Percentiles rank a stretch among this genome's conserved stretches.
These are phyloP conservation scores for Bufo gargarizans DNA, from an alignment of 2,113 vertebrate genomes.

Conservation along the genomic window DNA sequence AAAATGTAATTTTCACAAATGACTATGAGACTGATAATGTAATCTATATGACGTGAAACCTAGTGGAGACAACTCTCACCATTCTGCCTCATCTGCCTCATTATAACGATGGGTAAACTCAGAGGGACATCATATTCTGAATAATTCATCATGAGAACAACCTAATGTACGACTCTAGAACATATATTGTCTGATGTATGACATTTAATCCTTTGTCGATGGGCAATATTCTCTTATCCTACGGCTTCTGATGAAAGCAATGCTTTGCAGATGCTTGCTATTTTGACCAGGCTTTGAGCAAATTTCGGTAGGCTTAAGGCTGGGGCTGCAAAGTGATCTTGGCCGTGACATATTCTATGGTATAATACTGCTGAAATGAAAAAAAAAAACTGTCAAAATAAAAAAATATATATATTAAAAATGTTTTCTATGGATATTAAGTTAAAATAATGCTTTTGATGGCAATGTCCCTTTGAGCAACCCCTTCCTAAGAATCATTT, in stretches of 20 bases:
- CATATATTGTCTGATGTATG: background rate
- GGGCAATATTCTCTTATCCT: background rate
- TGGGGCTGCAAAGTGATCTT: too few relatives aligned
- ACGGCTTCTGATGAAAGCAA: background rate
- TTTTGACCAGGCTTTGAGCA: too few relatives aligned
- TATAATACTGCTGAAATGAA: too few relatives aligned
- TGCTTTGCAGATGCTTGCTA: background rate
- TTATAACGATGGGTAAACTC: background rate
- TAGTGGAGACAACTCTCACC: background rate
- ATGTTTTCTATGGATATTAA: too few relatives aligned
- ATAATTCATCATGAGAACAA: background rate
- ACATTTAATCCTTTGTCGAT: background rate
- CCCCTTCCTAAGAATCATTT: too few relatives aligned
- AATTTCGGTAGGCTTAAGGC: too few relatives aligned
- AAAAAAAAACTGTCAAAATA: too few relatives aligned
- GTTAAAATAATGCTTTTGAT: too few relatives aligned
- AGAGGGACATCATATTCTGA: background rate
- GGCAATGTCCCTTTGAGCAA: too few relatives aligned
- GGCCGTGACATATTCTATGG: too few relatives aligned
- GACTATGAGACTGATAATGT: background rate
- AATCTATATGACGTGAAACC: background rate
- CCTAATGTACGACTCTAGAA: background rate
- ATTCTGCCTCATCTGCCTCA: background rate
- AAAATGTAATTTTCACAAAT: constrained; percentile 6
- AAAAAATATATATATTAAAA: too few relatives aligned